Evolutionary conservation across 2,888 invertebrate genomes (phyloP).

Genomic region (Seira ritae): DNA sequence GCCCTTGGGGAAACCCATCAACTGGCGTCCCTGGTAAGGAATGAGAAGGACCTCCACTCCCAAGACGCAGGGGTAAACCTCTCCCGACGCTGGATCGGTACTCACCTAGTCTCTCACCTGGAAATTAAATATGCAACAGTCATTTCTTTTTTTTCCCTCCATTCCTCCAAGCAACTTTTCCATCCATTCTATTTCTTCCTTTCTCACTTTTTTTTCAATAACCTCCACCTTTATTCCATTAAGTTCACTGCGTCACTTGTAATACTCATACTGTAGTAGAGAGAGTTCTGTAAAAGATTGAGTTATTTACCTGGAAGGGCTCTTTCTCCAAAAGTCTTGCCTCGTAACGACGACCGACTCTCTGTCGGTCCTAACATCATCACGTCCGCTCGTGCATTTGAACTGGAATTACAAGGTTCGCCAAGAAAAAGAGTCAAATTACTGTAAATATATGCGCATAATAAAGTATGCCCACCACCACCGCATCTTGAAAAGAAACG

Average conservation of each 20-base stretch:
- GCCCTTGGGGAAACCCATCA: conserved; percentile 74
- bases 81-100: conserved; percentile 73
- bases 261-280: conserved; percentile 4
- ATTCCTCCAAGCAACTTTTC: neutral
- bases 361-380: conserved; percentile 73
- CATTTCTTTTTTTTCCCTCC: conserved; percentile 40
- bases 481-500: conserved; percentile 34
- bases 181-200: conserved; percentile 2
- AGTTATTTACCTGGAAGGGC: conserved; percentile 73
- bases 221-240: conserved; percentile 51
- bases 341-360: conserved; percentile 73
- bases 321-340: conserved; percentile 74
- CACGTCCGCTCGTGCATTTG: conserved; percentile 73
- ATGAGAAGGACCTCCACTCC: conserved; percentile 72
- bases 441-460: conserved; percentile 64
- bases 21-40: conserved; percentile 73
- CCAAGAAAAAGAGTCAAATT: conserved; percentile 60
- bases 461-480: conserved; percentile 42
- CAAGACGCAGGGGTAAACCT: conserved; percentile 73
- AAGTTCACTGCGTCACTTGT: conserved; percentile 44
- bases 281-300: conserved; percentile 46
- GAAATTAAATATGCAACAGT: conserved; percentile 69
- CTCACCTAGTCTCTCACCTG: conserved; percentile 74
- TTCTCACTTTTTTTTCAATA: conserved; percentile 45
- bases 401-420: conserved; percentile 67